Base-by-base conservation (phyloP, 2,888 invertebrate species). In the Callyntrura sp. region DNA sequence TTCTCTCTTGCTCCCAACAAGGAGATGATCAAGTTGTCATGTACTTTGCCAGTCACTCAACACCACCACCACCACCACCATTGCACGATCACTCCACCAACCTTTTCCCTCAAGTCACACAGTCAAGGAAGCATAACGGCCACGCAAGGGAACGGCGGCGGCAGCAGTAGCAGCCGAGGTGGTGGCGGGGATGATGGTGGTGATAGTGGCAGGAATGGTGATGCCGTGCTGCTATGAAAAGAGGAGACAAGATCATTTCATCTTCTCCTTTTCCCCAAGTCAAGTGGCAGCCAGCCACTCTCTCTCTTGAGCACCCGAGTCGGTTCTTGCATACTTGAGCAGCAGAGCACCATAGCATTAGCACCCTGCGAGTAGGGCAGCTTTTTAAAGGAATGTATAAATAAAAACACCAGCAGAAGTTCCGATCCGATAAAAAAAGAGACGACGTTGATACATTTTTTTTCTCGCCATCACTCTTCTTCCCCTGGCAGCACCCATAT, bases 41-140 rank as follows among this genome's bases (percentile, higher is more conserved):
- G 65, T 82, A 86, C 20, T 78, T 14, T 45, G 76, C 73, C 60
- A 86, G 78, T 79, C 79, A 86, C 43, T 86, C 86, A 79, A 14
- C 78, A 9, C n/a, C 28, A 25, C 20, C 70, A 45, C 17, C 17
- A n/a, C n/a, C n/a, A n/a, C n/a, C n/a, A n/a, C n/a, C n/a, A n/a
- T n/a, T n/a, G n/a, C n/a, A 70, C 28, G 35, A 35, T 35, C 35
- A 35, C 35, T 55, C 78, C 9, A 78, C 51, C 23, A 78, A 20
- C 20, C 45, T 28, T 65, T 65, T 25, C 11, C 62, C n/a, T 65
- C 17, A 70, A 45, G 70, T 62, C 68, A 35, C 86, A 86, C 68
- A 87, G 87, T 88, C 78, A 84, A 84, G 88, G 78, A 88, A 88
- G 88, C 88, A 78, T 76, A 73, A 23, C 17, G 57, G 70, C 83